Base-by-base conservation (phyloP, 1,140 invertebrate species). In the Acyrthosiphon pisum region DNA sequence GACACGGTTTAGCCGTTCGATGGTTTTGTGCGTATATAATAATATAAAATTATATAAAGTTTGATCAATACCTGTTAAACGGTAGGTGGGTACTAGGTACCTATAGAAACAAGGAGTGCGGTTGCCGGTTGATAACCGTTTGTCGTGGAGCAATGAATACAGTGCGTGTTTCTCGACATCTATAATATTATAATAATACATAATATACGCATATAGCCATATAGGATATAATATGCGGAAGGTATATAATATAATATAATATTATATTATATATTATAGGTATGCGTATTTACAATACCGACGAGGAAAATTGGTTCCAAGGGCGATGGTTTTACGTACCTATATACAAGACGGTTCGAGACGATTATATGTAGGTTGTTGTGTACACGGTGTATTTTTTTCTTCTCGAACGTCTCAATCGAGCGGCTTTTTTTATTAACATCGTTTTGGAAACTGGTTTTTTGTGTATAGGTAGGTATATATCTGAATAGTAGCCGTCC, bases 381-480 rank as follows among this genome's bases (percentile, higher is more conserved):
- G 50, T 83, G 68, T 50, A 18, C 37, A 35, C 48, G 41, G n/a
- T 91, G 11, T 81, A 68, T 91, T 91, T 83, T 91, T 83, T 89
- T 89, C 50, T 56, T 41, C 37, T 89, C 50, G 50, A 56, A 89
- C 50, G 88, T 56, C 88, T 89, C 35, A 89, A 89, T 89, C 88
- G 68, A 92, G 41, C 35, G 68, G 91, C 91, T 50, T 83, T 92
- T 91, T 91, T 46, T 92, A 92, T 92, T 81, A 83, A 48, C n/a
- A 37, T 81, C 91, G 76, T 81, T 92, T 92, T 92, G 18, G n/a
- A 83, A 92, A 92, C 91, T 92, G 76, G 91, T 92, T 92, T 53
- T 92, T 81, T 35, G 68, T 81, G 50, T 30, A 44, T 76, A 44
- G 2, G 8, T 46, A 68, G 22, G n/a, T 60, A 60, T 23, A 68